Evolutionary conservation across 2,113 vertebrate genomes (phyloP).

Genomic region (Etheostoma cragini): DNA sequence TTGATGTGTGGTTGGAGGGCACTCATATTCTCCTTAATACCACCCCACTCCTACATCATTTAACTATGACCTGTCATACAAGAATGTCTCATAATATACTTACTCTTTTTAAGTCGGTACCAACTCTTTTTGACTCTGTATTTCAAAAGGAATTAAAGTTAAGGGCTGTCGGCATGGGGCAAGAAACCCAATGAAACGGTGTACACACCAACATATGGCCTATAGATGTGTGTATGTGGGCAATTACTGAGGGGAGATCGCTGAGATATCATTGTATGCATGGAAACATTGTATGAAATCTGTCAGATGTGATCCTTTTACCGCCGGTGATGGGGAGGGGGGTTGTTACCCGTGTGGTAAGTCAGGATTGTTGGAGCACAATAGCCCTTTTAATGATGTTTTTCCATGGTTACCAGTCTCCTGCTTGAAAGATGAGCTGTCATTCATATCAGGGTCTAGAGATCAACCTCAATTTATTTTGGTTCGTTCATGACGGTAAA

Average conservation of each 20-base stretch:
- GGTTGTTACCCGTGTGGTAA: conserved; percentile 22
- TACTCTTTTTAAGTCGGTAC: conserved; percentile 8
- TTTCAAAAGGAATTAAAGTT: conserved; percentile 18
- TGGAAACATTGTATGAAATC: conserved; percentile 39
- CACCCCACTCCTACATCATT: conserved; percentile 21
- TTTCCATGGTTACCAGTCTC: conserved; percentile 64
- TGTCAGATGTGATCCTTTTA: conserved; percentile 53
- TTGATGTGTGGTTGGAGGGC: conserved; percentile 31
- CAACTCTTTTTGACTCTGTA: conserved; percentile 1
- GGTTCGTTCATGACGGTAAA: background rate
- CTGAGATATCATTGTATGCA: conserved; percentile 28
- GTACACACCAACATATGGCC: background rate
- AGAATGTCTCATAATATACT: conserved; percentile 44
- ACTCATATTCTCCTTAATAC: conserved; percentile 32
- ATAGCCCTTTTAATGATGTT: conserved; percentile 63
- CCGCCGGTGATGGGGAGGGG: background rate
- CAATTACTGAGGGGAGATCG: conserved; percentile 49
- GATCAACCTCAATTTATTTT: conserved; percentile 63
- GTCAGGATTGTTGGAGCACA: conserved; percentile 55
- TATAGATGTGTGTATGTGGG: conserved; percentile 15
- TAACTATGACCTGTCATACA: conserved; percentile 46
- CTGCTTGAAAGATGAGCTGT: conserved; percentile 59
- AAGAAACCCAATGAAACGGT: conserved; percentile 11
- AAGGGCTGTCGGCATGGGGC: background rate
- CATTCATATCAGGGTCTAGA: conserved; percentile 56